phyloP scores from a whole-genome alignment of 1,140 invertebrate genomes.

The Drosophila trapezifrons region DNA sequence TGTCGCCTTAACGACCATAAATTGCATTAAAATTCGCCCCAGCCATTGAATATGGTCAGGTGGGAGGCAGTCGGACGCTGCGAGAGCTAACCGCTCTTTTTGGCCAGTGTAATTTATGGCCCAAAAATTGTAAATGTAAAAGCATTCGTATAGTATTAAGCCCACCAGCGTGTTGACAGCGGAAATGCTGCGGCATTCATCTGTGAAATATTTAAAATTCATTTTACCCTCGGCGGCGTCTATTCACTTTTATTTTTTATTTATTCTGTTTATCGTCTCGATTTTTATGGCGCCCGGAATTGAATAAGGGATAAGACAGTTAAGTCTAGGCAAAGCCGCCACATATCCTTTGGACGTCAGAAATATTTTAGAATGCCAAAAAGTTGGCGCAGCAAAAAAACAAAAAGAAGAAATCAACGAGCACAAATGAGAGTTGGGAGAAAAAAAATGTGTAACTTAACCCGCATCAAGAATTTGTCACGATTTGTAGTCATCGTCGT shows the following conservation, averaged over 20 bases:
- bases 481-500: conserved; percentile 80
- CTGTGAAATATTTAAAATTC: conserved; percentile 70
- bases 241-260: conserved; percentile 43
- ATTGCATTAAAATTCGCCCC: conserved; percentile 78
- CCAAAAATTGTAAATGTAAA: conserved; percentile 38
- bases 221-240: conserved; percentile 40
- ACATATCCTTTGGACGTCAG: conserved; percentile 27
- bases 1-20: conserved; percentile 82
- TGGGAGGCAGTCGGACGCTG: conserved; percentile 24
- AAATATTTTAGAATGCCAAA: conserved; percentile 71
- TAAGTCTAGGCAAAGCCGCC: conserved; percentile 33
- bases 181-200: conserved; percentile 43
- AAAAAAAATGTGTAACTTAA: conserved; percentile 75
- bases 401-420: conserved; percentile 11
- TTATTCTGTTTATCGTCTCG: conserved; percentile 15
- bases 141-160: conserved; percentile 27
- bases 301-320: conserved; percentile 40
- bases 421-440: conserved; percentile 20
- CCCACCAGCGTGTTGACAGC: conserved; percentile 48
- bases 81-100: conserved; percentile 7
- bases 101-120: conserved; percentile 41
- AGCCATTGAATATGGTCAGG: conserved; percentile 75
- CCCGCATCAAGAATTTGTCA: conserved; percentile 82
- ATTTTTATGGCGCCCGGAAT: conserved; percentile 63
- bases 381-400: conserved; percentile 47